Conservation (phyloP, 1,140 invertebrate genomes). For the Listronotus oregonensis region DNA sequence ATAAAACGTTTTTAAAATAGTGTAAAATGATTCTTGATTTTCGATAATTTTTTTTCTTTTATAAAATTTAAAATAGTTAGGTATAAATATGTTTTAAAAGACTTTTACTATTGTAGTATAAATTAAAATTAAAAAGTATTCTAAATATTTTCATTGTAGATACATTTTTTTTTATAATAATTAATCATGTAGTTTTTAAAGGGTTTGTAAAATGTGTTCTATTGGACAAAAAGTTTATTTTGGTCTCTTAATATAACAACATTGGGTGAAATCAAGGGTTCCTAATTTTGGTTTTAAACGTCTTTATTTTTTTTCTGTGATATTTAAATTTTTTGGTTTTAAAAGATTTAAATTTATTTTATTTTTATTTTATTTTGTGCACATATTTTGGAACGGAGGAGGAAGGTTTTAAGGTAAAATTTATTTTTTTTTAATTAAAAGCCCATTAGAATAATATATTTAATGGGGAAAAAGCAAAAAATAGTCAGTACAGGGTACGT, state of each 20-base stretch:
- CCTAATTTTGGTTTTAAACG: constrained; percentile 36
- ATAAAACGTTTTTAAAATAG: too few relatives aligned
- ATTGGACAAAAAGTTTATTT: background rate
- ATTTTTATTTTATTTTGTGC: constrained; percentile 11
- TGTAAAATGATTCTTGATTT: too few relatives aligned
- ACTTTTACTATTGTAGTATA: too few relatives aligned
- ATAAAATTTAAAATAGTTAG: too few relatives aligned
- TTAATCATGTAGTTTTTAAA: background rate
- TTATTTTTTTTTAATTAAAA: constrained; percentile 2
- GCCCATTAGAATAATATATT: background rate
- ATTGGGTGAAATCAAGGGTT: constrained; percentile 42
- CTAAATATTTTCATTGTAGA: too few relatives aligned
- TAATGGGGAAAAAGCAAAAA: background rate
- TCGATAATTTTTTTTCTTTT: too few relatives aligned
- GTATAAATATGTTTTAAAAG: too few relatives aligned
- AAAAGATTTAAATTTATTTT: constrained; percentile 37
- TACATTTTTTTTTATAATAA: background rate
- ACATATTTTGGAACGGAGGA: too few relatives aligned
- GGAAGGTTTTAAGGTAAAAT: background rate
- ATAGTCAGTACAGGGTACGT: too few relatives aligned
- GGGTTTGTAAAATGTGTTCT: background rate
- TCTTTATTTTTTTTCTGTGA: constrained; percentile 35
- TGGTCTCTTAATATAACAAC: constrained; percentile 19
- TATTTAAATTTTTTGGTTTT: constrained; percentile 29
- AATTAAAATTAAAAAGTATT: too few relatives aligned